Conservation (phyloP, 2,113 vertebrate genomes). For the Crotalus horridus region DNA sequence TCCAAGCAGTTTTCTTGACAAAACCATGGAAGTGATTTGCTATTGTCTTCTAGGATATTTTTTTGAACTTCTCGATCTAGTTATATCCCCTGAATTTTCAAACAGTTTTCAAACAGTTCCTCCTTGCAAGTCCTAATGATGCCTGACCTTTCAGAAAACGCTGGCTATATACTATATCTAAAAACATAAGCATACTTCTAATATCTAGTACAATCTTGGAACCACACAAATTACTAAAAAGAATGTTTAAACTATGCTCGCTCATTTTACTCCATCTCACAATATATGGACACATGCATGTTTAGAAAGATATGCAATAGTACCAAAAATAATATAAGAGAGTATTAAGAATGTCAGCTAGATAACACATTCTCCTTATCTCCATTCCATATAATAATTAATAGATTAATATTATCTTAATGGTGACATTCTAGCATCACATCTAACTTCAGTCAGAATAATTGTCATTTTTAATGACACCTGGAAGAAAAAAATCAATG, state of each 20-base stretch:
- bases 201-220: not conserved
- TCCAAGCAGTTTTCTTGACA: not conserved
- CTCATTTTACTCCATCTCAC: not conserved
- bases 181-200: not conserved
- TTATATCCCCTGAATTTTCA: not conserved
- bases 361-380: not conserved
- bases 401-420: not conserved
- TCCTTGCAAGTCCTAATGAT: not conserved
- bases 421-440: not conserved
- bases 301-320: not conserved
- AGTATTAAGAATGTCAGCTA: slow-evolving; percentile 1
- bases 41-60: not conserved
- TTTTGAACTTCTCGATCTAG: not conserved
- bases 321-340: not conserved
- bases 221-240: not conserved
- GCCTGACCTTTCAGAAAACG: not conserved
- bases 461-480: slow-evolving; percentile 19
- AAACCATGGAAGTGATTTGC: not conserved
- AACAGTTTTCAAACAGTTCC: not conserved
- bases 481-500: not conserved
- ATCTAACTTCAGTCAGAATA: rapidly evolving
- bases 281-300: not conserved
- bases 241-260: not conserved
- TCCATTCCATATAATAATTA: not conserved
- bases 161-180: not conserved